Percentiles rank a stretch among this genome's conserved stretches.
phyloP scores from a whole-genome alignment of 2,888 invertebrate species.

The Tuberolachnus salignus region DNA sequence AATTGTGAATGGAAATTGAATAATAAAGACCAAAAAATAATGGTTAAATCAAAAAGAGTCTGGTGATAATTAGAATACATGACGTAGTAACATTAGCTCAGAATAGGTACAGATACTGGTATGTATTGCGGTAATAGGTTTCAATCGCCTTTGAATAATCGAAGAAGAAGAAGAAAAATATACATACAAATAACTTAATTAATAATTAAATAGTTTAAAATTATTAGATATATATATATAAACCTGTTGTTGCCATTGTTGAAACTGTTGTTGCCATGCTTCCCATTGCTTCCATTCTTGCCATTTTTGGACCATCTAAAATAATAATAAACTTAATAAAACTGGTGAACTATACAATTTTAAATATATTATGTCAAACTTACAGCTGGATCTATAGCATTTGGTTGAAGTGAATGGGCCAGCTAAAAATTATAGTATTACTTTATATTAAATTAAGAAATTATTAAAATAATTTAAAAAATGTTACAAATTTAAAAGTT shows the following conservation, averaged over 20 bases:
- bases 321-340: background rate
- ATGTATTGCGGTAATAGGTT: too few species aligned
- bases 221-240: constrained; percentile 60
- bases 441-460: background rate
- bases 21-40: too few species aligned
- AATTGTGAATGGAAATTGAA: too few species aligned
- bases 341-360: background rate
- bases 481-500: too few species aligned
- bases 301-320: constrained; percentile 64
- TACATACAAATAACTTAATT: too few species aligned
- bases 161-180: too few species aligned
- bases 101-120: too few species aligned
- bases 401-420: constrained; percentile 35
- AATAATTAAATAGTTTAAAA: background rate
- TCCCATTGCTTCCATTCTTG: constrained; percentile 80
- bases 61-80: too few species aligned
- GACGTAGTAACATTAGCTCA: too few species aligned
- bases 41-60: too few species aligned
- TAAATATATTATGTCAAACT: constrained; percentile 1
- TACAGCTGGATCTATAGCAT: constrained; percentile 51
- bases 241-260: constrained; percentile 70
- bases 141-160: too few species aligned
- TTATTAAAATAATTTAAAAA: background rate
- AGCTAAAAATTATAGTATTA: constrained; percentile 24
- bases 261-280: constrained; percentile 67